Conservation (phyloP, 2,888 invertebrate species). For the Habroteleia sp. region DNA sequence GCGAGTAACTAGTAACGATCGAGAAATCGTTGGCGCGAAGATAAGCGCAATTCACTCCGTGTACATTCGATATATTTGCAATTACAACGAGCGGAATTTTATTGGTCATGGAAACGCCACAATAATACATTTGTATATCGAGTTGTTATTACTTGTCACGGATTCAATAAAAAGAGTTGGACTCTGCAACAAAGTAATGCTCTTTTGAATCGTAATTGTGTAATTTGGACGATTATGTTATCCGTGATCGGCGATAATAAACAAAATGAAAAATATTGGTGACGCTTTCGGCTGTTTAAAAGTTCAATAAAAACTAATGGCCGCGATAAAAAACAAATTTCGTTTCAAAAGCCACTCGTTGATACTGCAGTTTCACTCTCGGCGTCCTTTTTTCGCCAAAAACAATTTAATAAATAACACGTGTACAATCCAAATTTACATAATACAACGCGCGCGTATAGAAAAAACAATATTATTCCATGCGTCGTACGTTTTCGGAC, state of each 20-base stretch:
- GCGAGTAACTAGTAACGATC: slow-evolving; percentile 18
- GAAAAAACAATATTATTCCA: no score
- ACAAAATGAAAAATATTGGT: slow-evolving; percentile 44
- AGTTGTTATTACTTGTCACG: slow-evolving; percentile 35
- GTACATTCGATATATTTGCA: slow-evolving; percentile 38
- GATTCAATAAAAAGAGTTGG: slow-evolving; percentile 20
- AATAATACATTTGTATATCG: slow-evolving; percentile 45
- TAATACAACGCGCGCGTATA: no score
- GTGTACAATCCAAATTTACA: no score
- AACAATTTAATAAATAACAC: no score
- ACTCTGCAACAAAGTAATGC: slow-evolving; percentile 35
- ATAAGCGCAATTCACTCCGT: slow-evolving; percentile 37
- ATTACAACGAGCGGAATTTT: slow-evolving; percentile 38
- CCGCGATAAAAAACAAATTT: slow-evolving; percentile 49
- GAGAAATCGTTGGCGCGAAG: slow-evolving; percentile 27
- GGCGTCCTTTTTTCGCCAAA: no score
- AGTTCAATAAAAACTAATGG: slow-evolving; percentile 57
- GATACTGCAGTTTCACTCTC: slow-evolving; percentile 38
- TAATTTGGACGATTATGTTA: slow-evolving; percentile 43
- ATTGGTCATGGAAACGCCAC: slow-evolving; percentile 37
- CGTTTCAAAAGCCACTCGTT: slow-evolving; percentile 48
- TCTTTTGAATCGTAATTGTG: slow-evolving; percentile 30
- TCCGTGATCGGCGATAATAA: slow-evolving; percentile 29
- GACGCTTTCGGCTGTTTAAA: slow-evolving; percentile 41
- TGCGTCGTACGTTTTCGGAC: no score